Percentiles rank a stretch among this genome's conserved stretches.
Evolutionary conservation across 2,797 vertebrate species (phyloP).

Genomic region (Ptychadena robeensis): DNA sequence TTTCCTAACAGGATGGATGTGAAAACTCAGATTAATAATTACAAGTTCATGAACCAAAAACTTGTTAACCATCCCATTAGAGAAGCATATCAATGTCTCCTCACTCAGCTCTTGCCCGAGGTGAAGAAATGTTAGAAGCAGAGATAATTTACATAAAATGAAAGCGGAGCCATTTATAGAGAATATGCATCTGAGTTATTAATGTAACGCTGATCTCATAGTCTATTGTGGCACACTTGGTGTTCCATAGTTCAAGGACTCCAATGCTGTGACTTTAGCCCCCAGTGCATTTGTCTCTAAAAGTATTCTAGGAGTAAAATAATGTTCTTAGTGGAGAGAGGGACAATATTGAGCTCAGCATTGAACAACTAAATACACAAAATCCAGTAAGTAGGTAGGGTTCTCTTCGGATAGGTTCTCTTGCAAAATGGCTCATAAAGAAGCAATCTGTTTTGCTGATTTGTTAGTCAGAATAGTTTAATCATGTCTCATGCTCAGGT

Average conservation of each 20-base stretch:
- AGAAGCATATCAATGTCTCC: constrained; percentile 16
- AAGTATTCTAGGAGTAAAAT: too few relatives aligned
- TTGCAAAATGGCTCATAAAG: too few relatives aligned
- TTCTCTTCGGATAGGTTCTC: too few relatives aligned
- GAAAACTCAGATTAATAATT: constrained; percentile 50
- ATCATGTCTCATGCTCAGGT: too few relatives aligned
- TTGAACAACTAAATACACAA: too few relatives aligned
- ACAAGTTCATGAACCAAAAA: constrained; percentile 48
- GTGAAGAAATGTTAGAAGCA: constrained; percentile 19
- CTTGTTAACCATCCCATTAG: constrained; percentile 36
- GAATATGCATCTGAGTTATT: neutral
- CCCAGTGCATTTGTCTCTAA: too few relatives aligned
- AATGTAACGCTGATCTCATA: neutral
- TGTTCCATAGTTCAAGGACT: neutral
- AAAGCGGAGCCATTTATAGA: neutral
- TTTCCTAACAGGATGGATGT: constrained; percentile 17
- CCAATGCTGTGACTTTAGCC: neutral
- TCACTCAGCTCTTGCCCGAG: constrained; percentile 31
- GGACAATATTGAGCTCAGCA: too few relatives aligned
- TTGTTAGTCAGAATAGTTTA: too few relatives aligned
- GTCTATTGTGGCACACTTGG: neutral
- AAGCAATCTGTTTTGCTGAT: too few relatives aligned
- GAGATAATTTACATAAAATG: constrained; percentile 38
- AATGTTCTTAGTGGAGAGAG: too few relatives aligned
- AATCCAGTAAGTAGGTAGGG: too few relatives aligned